Percentiles rank a stretch among this genome's conserved stretches.
These are phyloP conservation scores for Anguilla pacifica DNA, from an alignment of 2,797 vertebrate species.

Conservation along the genomic window DNA sequence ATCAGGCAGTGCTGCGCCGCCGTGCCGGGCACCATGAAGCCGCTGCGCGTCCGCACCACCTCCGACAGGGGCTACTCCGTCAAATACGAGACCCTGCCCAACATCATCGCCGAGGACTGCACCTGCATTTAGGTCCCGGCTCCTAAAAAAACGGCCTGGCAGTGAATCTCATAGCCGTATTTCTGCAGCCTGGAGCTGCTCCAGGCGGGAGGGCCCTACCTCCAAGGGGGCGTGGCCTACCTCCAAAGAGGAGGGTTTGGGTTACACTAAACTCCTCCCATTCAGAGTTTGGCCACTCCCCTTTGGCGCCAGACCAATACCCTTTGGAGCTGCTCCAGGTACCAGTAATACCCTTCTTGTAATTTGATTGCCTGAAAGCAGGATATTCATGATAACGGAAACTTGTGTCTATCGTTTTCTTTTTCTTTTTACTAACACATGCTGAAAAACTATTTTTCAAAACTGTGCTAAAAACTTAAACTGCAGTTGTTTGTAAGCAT, in stretches of 20 bases:
- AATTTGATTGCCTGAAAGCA: too few species aligned
- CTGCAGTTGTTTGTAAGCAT: not conserved
- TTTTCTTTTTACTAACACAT: not conserved
- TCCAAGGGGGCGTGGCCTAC: too few species aligned
- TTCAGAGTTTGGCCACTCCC: too few species aligned
- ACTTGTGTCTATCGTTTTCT: not conserved
- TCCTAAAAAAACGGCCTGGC: too few species aligned
- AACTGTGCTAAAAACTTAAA: not conserved
- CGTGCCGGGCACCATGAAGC: constrained; percentile 82
- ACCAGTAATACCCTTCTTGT: too few species aligned
- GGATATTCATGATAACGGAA: not conserved
- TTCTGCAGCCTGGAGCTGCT: too few species aligned
- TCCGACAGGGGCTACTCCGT: constrained; percentile 63
- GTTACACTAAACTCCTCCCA: too few species aligned
- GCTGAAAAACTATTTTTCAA: not conserved
- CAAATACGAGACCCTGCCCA: constrained; percentile 87
- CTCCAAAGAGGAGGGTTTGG: too few species aligned
- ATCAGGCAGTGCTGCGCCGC: constrained; percentile 86
- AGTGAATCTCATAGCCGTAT: too few species aligned
- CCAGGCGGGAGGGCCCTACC: too few species aligned
- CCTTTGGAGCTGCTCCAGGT: too few species aligned
- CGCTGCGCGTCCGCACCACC: constrained; percentile 83
- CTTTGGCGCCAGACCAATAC: too few species aligned
- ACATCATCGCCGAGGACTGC: constrained; percentile 88
- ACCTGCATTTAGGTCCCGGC: constrained; percentile 75